Evolutionary conservation across 2,888 invertebrate species (phyloP), one percentile per base, ranked within the genome.

Genomic region (Zootermopsis nevadensis): DNA sequence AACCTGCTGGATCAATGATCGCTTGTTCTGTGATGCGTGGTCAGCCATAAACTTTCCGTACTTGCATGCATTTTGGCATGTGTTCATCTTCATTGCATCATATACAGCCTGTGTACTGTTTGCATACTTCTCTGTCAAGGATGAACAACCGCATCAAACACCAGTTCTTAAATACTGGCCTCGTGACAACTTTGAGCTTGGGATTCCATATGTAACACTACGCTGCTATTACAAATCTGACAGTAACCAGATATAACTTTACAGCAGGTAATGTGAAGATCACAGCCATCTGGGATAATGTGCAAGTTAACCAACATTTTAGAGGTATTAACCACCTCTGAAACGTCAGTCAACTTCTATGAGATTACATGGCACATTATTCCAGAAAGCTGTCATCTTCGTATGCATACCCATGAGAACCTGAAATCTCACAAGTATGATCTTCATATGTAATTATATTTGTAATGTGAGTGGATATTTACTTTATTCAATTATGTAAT

Each of bases 51-150:
- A 94, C 89, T 95, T 96, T 87, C 96, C 96, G 0, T 96, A 96
- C 89, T 91, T 96, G 87, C 96, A 96, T 88, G 95, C 95, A 22
- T 91, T 95, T 30, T 96, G 96, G 96, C 96, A 96, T 88, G 90
- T 96, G 24, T 93, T 96, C 81, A 95, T 95, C 86, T 95, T 95
- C 87, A 94, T 96, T 80, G 94, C 95, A 0, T 93, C 94, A 53
- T 96, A 96, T 87, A 94, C 95, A 8, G 93, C 94, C 24, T 91
- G 95, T 30, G 95, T 96, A 10, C 91, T 96, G 0, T 95, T 94
- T 87, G 95, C 96, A 0, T 96, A 95, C 88, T 95, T 96, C 88
- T 93, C 94, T 86, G 95, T 95, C 0, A 91, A 92, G 82, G 93
- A 94, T 79, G 95, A 95, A 87, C 91, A 92, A 84, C 95, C 95